Conservation (phyloP, 2,113 vertebrate species). For the Aegithalos caudatus region DNA sequence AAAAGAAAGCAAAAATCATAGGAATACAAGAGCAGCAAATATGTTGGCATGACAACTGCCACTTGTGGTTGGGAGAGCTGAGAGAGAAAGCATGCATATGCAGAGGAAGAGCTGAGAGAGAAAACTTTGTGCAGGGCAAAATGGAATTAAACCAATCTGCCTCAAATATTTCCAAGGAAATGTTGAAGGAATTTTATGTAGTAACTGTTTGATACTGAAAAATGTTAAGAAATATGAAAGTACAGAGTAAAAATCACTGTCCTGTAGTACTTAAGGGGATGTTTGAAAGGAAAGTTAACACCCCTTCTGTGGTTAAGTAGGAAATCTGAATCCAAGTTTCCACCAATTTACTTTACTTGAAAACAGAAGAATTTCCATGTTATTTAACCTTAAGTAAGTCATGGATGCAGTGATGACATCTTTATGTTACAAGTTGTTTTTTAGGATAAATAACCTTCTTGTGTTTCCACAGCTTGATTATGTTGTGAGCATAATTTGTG, state of each 20-base stretch:
- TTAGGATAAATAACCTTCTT: background rate
- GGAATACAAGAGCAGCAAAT: background rate
- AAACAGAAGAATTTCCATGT: background rate
- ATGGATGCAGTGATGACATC: background rate
- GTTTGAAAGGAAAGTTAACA: background rate
- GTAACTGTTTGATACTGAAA: background rate
- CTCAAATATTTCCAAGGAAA: background rate
- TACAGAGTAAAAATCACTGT: background rate
- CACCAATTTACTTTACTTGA: background rate
- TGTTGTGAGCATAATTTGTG: background rate
- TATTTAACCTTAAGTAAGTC: background rate
- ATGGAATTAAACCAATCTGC: background rate
- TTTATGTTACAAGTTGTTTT: background rate
- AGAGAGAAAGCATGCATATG: background rate
- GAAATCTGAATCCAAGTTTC: background rate
- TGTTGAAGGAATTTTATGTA: background rate
- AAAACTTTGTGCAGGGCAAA: background rate
- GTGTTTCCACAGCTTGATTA: background rate
- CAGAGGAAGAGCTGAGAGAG: background rate
- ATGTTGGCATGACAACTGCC: slow-evolving; percentile 63
- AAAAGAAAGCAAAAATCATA: slow-evolving; percentile 8
- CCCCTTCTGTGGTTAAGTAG: background rate
- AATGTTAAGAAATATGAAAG: background rate
- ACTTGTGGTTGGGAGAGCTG: background rate
- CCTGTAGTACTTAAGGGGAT: background rate